Base-by-base conservation (phyloP, 2,113 vertebrate genomes). In the Trogon surrucura region DNA sequence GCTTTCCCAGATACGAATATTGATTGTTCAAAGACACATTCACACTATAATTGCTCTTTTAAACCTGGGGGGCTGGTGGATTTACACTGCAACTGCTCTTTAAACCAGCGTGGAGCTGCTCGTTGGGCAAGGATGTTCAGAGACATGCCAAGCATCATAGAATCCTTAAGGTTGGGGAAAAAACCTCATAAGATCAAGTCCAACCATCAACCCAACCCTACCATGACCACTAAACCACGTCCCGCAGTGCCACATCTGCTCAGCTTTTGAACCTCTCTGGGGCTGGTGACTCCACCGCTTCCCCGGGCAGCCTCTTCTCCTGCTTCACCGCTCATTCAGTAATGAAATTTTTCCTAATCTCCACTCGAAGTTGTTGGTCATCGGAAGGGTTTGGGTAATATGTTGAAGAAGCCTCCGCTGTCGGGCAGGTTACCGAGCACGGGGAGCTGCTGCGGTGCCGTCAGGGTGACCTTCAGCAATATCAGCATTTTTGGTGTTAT, bases 351-450 rank as follows among this genome's bases (percentile, higher is more conserved):
- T 41, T 41, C 41, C 41, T 41, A 41, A 41, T 41, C 10, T 41
- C 41, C 41, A 41, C 41, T 41, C 41, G 41, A 41, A 41, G 41
- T 41, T 6, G 29, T 8, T 4, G 34, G 65, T 17, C 25, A 0
- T 9, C 54, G 12, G 45, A 27, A 61, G 22, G 1, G 14, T 34
- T 48, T 5, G 25, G 70, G 3, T 27, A 9, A 34, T 9, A 2
- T 38, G 45, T 56, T 20, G 73, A 8, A 47, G 47, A 34, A 36
- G 16, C 9, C 30, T 50, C 23, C 16, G 20, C 47, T 30, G 13
- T 32, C 10, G 34, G 45, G 5, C 9, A 1, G 4, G 48, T 44
- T 27, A 3, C 6, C 3, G 26, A 5, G 13, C 12, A 7, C 17
- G 1, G 0, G 58, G 60, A 66, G 47, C 32, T 57, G 61, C 45